Conservation (phyloP, 2,888 invertebrate species). For the Nineta flava region DNA sequence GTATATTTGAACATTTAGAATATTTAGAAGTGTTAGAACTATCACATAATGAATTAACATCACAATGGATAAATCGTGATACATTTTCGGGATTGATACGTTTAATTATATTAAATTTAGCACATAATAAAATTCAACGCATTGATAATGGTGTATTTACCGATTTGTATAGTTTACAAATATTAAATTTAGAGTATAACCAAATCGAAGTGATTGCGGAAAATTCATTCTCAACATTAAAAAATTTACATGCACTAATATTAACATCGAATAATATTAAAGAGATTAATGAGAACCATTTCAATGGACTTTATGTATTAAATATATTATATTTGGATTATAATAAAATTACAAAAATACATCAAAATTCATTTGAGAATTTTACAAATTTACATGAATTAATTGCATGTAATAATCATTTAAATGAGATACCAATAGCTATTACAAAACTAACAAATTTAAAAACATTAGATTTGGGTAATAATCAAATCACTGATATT, state of each 20-base stretch:
- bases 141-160: conserved; percentile 57
- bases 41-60: conserved; percentile 58
- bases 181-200: conserved; percentile 58
- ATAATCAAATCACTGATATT: conserved; percentile 60
- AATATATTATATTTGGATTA: conserved; percentile 59
- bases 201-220: conserved; percentile 51
- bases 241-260: conserved; percentile 60
- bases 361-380: conserved; percentile 57
- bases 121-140: conserved; percentile 53
- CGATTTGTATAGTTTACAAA: conserved; percentile 57
- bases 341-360: conserved; percentile 52
- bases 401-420: conserved; percentile 54
- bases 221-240: conserved; percentile 56
- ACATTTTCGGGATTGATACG: conserved; percentile 60
- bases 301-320: conserved; percentile 56
- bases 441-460: conserved; percentile 51
- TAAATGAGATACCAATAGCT: conserved; percentile 53
- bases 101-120: conserved; percentile 57
- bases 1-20: conserved; percentile 54
- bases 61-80: conserved; percentile 60
- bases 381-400: conserved; percentile 63
- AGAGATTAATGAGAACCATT: conserved; percentile 50
- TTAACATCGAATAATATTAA: conserved; percentile 55
- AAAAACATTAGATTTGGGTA: conserved; percentile 64
- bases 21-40: conserved; percentile 58